Evolutionary conservation across 2,113 vertebrate genomes (phyloP).

Genomic region (Serinus canaria): DNA sequence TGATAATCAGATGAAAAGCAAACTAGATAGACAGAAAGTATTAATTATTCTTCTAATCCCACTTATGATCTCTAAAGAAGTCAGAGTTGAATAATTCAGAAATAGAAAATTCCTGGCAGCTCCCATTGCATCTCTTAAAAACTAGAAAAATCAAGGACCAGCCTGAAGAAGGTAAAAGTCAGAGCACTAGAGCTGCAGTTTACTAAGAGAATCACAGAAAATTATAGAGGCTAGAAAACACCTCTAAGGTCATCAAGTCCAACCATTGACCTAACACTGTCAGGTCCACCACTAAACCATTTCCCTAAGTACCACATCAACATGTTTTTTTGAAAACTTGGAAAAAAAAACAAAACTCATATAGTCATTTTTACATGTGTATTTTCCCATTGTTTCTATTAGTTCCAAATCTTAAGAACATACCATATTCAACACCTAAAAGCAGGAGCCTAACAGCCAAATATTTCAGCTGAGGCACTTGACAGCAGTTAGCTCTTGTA

Average conservation of each 20-base stretch:
- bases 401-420: not conserved
- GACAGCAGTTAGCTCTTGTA: not conserved
- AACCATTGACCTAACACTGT: not conserved
- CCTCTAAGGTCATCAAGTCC: not conserved
- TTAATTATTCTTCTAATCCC: not conserved
- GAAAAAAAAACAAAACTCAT: no score
- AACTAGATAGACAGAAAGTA: not conserved
- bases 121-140: not conserved
- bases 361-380: not conserved
- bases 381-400: not conserved
- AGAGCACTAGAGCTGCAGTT: not conserved
- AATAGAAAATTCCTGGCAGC: not conserved
- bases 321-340: not conserved
- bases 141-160: not conserved
- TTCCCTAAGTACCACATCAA: not conserved
- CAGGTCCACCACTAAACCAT: not conserved
- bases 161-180: not conserved
- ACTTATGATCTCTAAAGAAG: not conserved
- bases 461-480: not conserved
- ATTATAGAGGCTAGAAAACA: not conserved
- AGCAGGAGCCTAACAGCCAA: not conserved
- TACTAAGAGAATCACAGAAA: not conserved
- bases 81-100: not conserved
- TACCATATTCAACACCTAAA: not conserved
- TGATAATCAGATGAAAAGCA: not conserved